A percentile compares a stretch with the other conserved stretches of the same genome.
phyloP scores from a whole-genome alignment of 2,797 vertebrate species.

The Fringilla coelebs region DNA sequence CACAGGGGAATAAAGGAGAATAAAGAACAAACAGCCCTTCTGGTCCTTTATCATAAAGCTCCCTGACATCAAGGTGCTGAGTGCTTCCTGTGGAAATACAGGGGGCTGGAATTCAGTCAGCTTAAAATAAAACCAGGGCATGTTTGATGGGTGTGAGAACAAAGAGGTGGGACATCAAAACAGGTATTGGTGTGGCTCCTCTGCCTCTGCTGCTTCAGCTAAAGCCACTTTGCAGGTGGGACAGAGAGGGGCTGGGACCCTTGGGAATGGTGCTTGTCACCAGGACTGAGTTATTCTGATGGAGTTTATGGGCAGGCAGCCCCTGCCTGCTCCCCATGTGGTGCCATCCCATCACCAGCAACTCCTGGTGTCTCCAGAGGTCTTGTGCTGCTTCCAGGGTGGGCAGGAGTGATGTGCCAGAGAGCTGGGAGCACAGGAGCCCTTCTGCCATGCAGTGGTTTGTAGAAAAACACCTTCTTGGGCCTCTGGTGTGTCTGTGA shows the following conservation, averaged over 20 bases:
- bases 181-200: neutral
- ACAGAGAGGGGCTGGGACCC: neutral
- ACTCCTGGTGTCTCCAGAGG: neutral
- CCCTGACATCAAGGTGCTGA: neutral
- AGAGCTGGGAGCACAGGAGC: neutral
- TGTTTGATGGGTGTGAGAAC: neutral
- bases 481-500: neutral
- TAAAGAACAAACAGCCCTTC: neutral
- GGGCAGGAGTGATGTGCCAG: neutral
- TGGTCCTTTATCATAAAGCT: neutral
- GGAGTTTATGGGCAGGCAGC: neutral
- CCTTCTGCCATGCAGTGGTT: neutral
- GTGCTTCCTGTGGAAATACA: neutral
- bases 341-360: neutral
- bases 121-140: slow-evolving; percentile 11
- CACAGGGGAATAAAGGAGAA: neutral
- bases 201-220: neutral
- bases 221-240: neutral
- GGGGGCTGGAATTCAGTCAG: neutral
- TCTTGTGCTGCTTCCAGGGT: neutral
- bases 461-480: neutral
- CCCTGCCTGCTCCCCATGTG: neutral
- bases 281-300: neutral
- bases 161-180: neutral
- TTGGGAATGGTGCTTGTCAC: neutral